Evolutionary conservation across 2,888 invertebrate species (phyloP).

Genomic region (Cancer borealis): DNA sequence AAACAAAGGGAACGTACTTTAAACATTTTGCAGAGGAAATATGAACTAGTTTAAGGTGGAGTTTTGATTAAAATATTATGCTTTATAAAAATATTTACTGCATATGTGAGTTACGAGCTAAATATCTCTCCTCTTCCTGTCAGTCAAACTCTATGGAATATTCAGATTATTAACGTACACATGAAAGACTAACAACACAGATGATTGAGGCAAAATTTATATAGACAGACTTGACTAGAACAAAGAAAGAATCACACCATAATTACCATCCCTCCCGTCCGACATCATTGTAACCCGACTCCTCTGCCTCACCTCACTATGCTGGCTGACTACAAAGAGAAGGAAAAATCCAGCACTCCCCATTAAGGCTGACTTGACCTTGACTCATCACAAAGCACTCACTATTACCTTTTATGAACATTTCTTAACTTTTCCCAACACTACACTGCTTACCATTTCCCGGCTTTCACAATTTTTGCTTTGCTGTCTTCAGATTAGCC

Average conservation of each 20-base stretch:
- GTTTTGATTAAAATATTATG: too few species aligned
- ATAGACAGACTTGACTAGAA: not conserved
- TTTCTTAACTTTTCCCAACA: not conserved
- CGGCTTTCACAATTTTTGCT: not conserved
- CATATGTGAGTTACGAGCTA: not conserved
- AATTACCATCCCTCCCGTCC: not conserved
- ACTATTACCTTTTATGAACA: not conserved
- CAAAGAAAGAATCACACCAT: not conserved
- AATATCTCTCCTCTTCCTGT: not conserved
- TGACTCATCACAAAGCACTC: slow-evolving; percentile 9
- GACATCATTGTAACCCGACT: not conserved
- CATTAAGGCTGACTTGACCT: not conserved
- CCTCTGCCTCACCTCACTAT: not conserved
- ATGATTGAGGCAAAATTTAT: not conserved
- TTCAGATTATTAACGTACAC: not conserved
- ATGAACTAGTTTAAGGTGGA: not conserved
- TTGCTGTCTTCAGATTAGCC: not conserved
- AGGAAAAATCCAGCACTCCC: not conserved
- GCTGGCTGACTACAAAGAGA: not conserved
- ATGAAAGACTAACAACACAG: not conserved
- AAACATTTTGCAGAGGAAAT: not conserved
- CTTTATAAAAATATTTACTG: not conserved
- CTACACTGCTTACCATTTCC: not conserved
- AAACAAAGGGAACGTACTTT: not conserved
- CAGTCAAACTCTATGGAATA: not conserved